Conservation (phyloP, 2,797 vertebrate species). For the Phaenicophaeus curvirostris region DNA sequence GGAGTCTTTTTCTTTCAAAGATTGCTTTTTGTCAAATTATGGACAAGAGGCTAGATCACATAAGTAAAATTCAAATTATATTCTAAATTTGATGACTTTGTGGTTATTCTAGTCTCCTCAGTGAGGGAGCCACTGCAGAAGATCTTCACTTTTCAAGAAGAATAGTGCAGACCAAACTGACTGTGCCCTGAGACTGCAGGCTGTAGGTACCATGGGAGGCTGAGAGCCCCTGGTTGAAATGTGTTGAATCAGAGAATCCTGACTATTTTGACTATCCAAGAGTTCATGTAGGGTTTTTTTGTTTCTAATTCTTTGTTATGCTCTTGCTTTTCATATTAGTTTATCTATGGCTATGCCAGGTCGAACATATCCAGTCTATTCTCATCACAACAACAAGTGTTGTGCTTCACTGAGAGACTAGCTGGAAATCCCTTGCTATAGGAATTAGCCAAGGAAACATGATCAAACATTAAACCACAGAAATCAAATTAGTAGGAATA, state of each 20-base stretch:
- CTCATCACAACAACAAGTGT: neutral
- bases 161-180: neutral
- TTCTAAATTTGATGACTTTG: neutral
- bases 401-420: neutral
- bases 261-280: neutral
- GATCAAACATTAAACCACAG: neutral
- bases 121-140: neutral
- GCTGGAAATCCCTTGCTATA: neutral
- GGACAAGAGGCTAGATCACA: neutral
- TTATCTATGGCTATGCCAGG: neutral
- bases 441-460: neutral
- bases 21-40: neutral
- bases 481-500: neutral
- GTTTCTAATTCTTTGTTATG: neutral
- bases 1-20: neutral
- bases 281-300: neutral
- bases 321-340: neutral
- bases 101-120: neutral
- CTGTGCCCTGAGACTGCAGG: neutral
- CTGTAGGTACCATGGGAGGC: rapidly evolving
- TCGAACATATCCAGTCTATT: neutral
- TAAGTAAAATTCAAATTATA: neutral
- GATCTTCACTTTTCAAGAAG: neutral
- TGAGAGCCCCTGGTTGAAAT: neutral
- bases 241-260: neutral